Evolutionary conservation across 2,797 vertebrate genomes (phyloP).

Genomic region (Epinephelus awoara): DNA sequence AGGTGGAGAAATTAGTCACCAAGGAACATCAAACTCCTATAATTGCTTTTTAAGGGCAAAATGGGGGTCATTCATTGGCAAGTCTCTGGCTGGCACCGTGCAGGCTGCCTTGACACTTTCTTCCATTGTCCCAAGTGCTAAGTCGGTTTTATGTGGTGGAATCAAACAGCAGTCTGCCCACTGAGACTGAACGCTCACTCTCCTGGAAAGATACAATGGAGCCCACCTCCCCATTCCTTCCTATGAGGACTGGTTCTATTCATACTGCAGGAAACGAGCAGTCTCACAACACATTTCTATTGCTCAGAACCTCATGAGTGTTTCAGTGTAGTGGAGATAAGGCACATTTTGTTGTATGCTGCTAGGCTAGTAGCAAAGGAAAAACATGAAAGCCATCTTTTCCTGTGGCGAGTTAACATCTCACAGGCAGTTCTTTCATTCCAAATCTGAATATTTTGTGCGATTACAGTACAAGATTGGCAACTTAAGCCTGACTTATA

Average conservation of each 20-base stretch:
- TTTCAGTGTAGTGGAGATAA: slow-evolving; percentile 49
- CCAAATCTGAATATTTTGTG: too few relatives aligned
- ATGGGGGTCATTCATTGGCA: slow-evolving; percentile 41
- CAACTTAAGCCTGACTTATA: not conserved
- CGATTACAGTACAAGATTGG: not conserved
- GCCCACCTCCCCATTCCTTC: slow-evolving; percentile 13
- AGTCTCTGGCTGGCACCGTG: slow-evolving; percentile 27
- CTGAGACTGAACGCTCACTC: slow-evolving; percentile 29
- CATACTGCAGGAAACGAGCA: slow-evolving; percentile 49
- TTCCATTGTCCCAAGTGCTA: slow-evolving; percentile 37
- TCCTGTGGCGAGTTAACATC: slow-evolving; percentile 2
- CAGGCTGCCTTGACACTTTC: slow-evolving; percentile 27
- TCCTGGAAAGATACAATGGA: slow-evolving; percentile 51
- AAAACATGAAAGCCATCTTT: not conserved
- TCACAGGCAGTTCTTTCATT: not conserved
- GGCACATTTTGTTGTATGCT: slow-evolving; percentile 31
- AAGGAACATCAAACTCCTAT: slow-evolving; percentile 52
- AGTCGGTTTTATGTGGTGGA: slow-evolving; percentile 37
- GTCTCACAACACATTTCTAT: slow-evolving; percentile 33
- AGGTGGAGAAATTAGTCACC: slow-evolving; percentile 53
- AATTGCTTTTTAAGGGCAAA: slow-evolving; percentile 65
- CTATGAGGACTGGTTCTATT: slow-evolving; percentile 53
- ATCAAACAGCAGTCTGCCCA: slow-evolving; percentile 41
- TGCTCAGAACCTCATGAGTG: slow-evolving; percentile 19
- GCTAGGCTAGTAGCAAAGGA: slow-evolving; percentile 8